These are phyloP conservation scores for Adrianichthys oophorus DNA, from an alignment of 2,797 vertebrate genomes.

Conservation along the genomic window DNA sequence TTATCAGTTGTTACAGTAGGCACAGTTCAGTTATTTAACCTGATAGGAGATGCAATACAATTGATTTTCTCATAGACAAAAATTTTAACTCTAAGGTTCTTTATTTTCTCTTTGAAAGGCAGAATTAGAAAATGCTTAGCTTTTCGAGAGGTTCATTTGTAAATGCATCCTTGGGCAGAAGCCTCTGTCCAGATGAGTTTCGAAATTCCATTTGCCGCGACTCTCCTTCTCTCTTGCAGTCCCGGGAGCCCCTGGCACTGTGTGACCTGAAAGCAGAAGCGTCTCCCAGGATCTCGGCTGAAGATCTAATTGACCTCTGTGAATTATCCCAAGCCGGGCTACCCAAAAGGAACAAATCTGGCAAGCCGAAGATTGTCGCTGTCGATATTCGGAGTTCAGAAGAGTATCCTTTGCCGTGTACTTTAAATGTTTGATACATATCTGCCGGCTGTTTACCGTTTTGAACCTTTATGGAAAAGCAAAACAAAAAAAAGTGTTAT, in stretches of 20 bases:
- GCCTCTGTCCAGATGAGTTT: slow-evolving; percentile 3
- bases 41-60: too few relatives aligned
- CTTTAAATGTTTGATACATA: not conserved
- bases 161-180: not conserved
- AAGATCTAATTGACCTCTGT: slow-evolving; percentile 95
- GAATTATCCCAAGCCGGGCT: slow-evolving; percentile 80
- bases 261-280: slow-evolving; percentile 93
- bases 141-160: not conserved
- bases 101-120: too few relatives aligned
- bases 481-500: too few relatives aligned
- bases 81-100: too few relatives aligned
- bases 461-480: not conserved
- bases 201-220: slow-evolving; percentile 14
- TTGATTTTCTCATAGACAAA: too few relatives aligned
- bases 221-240: slow-evolving; percentile 71
- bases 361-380: slow-evolving; percentile 93
- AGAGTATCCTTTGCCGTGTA: slow-evolving; percentile 89
- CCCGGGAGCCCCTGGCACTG: slow-evolving; percentile 89
- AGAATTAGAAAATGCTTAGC: too few relatives aligned
- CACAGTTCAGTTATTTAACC: not conserved
- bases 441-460: not conserved
- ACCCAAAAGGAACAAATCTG: slow-evolving; percentile 85
- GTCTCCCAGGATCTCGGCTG: slow-evolving; percentile 92
- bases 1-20: not conserved
- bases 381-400: slow-evolving; percentile 92